A percentile compares a stretch with the other conserved stretches of the same genome.
Conservation (phyloP, 2,113 vertebrate species). For the Todiramphus saurophagus region DNA sequence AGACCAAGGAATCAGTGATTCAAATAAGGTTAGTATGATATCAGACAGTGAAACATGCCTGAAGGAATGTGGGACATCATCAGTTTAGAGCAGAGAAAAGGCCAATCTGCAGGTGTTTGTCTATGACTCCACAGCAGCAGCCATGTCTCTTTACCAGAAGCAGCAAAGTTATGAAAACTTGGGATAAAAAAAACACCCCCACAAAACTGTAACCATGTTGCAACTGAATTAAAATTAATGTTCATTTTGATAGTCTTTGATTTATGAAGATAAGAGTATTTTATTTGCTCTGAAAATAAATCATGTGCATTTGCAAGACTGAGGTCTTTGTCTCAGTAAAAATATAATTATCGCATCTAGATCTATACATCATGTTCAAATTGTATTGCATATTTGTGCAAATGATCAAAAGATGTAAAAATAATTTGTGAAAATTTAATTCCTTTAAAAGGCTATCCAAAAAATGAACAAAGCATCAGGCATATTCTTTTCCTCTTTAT, state of each 20-base stretch:
- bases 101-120: background rate
- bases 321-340: background rate
- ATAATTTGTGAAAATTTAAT: background rate
- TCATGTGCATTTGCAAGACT: background rate
- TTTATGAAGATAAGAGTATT: background rate
- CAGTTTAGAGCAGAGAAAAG: background rate
- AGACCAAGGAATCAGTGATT: background rate
- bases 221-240: background rate
- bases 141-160: background rate
- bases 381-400: accelerated
- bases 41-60: background rate
- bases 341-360: background rate
- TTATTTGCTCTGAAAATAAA: slow-evolving; percentile 2
- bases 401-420: background rate
- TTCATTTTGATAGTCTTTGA: background rate
- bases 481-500: background rate
- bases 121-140: background rate
- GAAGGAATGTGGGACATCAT: background rate
- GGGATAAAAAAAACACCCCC: background rate
- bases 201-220: background rate
- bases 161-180: background rate
- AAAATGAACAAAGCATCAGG: background rate
- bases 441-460: background rate
- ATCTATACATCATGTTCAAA: background rate
- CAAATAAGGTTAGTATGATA: background rate